phyloP scores from a whole-genome alignment of 1,140 invertebrate species.

The Popillia japonica region DNA sequence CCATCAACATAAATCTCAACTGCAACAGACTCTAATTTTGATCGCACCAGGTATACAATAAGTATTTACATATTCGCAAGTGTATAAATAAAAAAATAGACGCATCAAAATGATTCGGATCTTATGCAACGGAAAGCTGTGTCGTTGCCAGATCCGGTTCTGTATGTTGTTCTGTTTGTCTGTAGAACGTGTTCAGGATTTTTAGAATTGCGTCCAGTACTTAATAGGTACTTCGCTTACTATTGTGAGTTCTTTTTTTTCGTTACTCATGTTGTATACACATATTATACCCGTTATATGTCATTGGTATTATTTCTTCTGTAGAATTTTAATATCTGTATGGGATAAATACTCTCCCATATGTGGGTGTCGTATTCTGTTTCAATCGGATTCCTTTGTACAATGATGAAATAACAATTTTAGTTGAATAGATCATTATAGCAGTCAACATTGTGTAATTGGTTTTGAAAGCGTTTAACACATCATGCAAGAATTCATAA shows the following conservation, averaged over 20 bases:
- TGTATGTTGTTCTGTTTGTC: not conserved
- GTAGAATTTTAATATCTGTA: not conserved
- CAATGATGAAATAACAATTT: not conserved
- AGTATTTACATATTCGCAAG: no score
- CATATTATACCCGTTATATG: not conserved
- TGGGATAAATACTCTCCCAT: not conserved
- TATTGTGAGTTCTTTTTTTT: not conserved
- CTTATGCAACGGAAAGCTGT: no score
- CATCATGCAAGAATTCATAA: not conserved
- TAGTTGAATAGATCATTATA: not conserved
- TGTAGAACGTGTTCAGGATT: not conserved
- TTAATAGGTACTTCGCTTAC: not conserved
- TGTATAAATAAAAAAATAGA: no score
- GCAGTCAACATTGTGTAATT: not conserved
- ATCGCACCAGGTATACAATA: no score
- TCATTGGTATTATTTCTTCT: not conserved
- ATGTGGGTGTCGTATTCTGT: conserved; percentile 3
- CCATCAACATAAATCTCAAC: no score
- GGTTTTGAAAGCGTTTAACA: not conserved
- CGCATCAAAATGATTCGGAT: no score
- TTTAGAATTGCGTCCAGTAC: not conserved
- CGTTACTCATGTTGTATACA: not conserved
- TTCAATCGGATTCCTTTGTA: not conserved
- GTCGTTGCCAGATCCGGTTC: not conserved
- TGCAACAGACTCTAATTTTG: no score